Evolutionary conservation across 64 coral and sea anemone genomes (phyloP), one percentile per base, ranked within the genome.

Genomic region (Stylophora pistillata): DNA sequence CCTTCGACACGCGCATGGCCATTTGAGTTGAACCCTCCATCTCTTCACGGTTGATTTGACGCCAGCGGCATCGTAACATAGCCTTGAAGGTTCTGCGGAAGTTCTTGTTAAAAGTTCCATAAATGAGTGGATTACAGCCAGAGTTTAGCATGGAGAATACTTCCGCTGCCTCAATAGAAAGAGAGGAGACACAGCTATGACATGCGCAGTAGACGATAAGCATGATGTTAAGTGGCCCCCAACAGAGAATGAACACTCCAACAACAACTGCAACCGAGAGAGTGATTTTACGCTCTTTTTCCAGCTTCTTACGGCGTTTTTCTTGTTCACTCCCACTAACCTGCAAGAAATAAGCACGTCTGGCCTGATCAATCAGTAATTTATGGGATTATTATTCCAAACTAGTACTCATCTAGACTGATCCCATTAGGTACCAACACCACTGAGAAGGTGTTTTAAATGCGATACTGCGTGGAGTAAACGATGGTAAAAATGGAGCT

Each of bases 241-340:
- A 95, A 11, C 94, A 95, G 31, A 95, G 53, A 52, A 95, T 92
- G 28, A 95, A 95, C 61, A 95, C 73, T 20, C 94, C 94, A 9
- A 95, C 79, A 10, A 95, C 94, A 59, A 92, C 73, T 56, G 94
- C 89, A 73, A 95, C 90, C 17, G 89, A 85, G 4, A 92, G 17
- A 14, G 94, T 95, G 33, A 95, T 88, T 89, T 95, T 95, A 32
- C 94, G 81, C n/a, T 95, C 94, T 58, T 77, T 89, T 15, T 95
- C 94, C 25, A 95, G 57, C 2, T 55, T 77, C 9, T 68, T 86
- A 14, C 72, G 90, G 56, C 73, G 74, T 65, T 61, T 75, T 30
- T 79, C 78, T 27, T 82, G 81, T 47, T 95, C 94, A 34, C 77
- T 95, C 9, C 78, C 64, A 73, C 71, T 87, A 55, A 95, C 61